A percentile compares a stretch with the other conserved stretches of the same genome.
Evolutionary conservation across 1,140 invertebrate genomes (phyloP).

Genomic region (Paracyclopina nana): DNA sequence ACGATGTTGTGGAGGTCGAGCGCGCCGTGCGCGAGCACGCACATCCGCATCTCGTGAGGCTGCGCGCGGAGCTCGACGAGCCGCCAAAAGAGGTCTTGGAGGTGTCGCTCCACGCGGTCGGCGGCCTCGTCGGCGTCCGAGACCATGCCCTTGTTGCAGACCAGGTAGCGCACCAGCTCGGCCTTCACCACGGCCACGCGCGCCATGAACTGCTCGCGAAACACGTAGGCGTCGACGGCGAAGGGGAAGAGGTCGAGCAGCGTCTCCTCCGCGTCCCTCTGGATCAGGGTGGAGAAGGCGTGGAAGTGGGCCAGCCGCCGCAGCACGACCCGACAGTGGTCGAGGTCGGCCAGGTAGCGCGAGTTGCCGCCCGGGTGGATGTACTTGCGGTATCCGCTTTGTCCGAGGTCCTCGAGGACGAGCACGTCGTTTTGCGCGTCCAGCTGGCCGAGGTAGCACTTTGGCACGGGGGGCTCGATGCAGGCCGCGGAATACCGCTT

Average conservation of each 20-base stretch:
- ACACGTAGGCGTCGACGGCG: conserved; percentile 2
- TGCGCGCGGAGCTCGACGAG: conserved; percentile 1
- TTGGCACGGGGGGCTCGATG: conserved; percentile 10
- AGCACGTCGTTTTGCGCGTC: conserved; percentile 10
- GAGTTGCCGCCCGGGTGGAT: not conserved
- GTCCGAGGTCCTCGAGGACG: conserved; percentile 7
- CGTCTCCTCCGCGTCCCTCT: conserved; percentile 6
- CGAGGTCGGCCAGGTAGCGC: conserved; percentile 1
- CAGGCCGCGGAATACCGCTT: conserved; percentile 12
- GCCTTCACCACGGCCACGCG: not conserved
- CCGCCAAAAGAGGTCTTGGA: conserved; percentile 1
- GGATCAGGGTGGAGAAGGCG: conserved; percentile 10
- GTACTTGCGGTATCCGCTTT: not conserved
- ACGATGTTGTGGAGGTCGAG: conserved; percentile 4
- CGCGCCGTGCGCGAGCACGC: conserved; percentile 6
- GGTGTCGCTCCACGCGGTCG: not conserved
- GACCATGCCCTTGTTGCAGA: not conserved
- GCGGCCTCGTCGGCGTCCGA: not conserved
- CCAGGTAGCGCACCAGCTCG: not conserved
- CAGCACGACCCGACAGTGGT: conserved; percentile 12
- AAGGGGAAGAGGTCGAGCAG: conserved; percentile 8
- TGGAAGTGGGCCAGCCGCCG: conserved; percentile 9
- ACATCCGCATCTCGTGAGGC: not conserved
- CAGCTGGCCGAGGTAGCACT: not conserved
- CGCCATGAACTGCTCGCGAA: not conserved